Evolutionary conservation across 2,797 vertebrate genomes (phyloP), one percentile per base, ranked within the genome.

Genomic region (Sylvia borin): DNA sequence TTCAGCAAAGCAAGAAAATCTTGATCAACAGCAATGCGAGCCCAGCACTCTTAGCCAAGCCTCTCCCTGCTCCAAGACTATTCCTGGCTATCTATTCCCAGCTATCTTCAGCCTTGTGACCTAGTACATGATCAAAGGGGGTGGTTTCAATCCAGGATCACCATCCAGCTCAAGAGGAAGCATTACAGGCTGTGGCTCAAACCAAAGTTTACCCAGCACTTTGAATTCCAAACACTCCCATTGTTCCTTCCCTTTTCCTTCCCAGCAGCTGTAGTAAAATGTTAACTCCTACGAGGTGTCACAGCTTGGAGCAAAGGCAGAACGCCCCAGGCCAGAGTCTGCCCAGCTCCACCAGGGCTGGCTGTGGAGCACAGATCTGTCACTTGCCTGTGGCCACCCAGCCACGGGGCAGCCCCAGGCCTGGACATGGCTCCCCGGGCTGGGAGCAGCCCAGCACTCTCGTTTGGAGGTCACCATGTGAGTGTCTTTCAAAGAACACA

Each of bases 381-480:
- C 51, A 4, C 54, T 5, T 11, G 60, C 2, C 68, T 5, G 48
- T 9, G 24, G 48, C 24, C 48, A 48, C 48, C 24, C 8, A 14
- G 54, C 2, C 65, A 32, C 5, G 0, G 71, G 19, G n/a, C 60
- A 62, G 60, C 60, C 81, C 36, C 61, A 26, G 2, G 5, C 31
- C 43, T 57, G 55, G 54, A n/a, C 54, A 55, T 13, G 6, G 54
- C 54, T 57, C 22, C 47, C 22, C 24, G 8, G 22, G 47, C 47
- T 48, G 11, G 0, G 47, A 21, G 53, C 51, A 61, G 58, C 42
- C 38, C 65, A 50, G 51, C 11, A 10, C 15, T 53, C 36, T 9
- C 2, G 0, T 19, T 5, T 1, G 29, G 9, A 77, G 21, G 11
- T 16, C 68, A 71, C 0, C 0, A 2, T 1, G 16, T 2, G 11